Conservation (phyloP, 2,797 vertebrate species). For the Aphelocoma californica region DNA sequence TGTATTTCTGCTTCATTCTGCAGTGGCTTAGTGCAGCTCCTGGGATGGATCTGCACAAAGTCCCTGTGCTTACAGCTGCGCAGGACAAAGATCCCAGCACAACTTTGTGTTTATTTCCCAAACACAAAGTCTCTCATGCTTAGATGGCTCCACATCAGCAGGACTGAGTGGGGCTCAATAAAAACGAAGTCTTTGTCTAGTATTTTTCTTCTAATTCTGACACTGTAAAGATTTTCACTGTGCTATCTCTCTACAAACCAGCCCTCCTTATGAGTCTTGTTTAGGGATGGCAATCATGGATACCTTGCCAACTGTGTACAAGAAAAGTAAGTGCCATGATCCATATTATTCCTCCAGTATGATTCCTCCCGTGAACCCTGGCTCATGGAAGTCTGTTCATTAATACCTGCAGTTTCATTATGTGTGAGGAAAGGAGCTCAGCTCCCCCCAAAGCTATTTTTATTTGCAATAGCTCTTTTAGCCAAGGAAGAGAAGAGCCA, state of each 20-base stretch:
- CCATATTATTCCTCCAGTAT: background rate
- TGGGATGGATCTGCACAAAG: background rate
- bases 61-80: background rate
- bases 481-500: background rate
- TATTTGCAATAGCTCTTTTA: background rate
- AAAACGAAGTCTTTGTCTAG: background rate
- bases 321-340: background rate
- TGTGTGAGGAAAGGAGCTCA: background rate
- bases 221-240: background rate
- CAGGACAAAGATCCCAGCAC: background rate
- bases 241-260: background rate
- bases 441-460: background rate
- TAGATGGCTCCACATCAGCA: background rate
- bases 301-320: background rate
- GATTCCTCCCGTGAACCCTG: background rate
- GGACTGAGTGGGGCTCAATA: background rate
- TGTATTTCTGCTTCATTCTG: background rate
- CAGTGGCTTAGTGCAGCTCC: background rate
- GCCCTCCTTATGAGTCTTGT: background rate
- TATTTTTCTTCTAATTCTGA: background rate
- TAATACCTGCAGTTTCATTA: accelerated
- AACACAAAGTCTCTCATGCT: background rate
- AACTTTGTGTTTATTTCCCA: background rate
- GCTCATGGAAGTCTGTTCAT: background rate
- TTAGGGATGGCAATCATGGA: background rate